phyloP scores from a whole-genome alignment of 2,113 vertebrate genomes.

The Sarotherodon lohbergeri region DNA sequence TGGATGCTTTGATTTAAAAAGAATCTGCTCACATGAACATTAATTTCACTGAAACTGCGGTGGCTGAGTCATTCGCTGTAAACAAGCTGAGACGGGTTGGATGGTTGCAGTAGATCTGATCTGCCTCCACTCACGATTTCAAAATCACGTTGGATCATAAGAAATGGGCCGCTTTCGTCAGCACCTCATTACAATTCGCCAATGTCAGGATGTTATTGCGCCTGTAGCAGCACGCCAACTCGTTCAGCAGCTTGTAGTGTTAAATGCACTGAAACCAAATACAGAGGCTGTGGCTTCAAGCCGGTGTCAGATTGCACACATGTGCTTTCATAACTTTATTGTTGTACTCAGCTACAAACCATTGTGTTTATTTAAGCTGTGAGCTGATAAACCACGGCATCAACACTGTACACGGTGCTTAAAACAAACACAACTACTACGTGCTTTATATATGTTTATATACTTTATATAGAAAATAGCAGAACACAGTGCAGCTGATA shows the following conservation, averaged over 20 bases:
- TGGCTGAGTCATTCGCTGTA: background rate
- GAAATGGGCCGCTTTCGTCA: background rate
- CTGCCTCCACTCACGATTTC: background rate
- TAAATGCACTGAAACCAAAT: background rate
- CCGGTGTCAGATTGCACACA: background rate
- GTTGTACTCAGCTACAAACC: background rate
- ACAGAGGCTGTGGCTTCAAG: background rate
- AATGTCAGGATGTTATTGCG: background rate
- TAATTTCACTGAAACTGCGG: background rate
- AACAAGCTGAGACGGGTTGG: background rate
- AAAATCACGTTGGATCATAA: background rate
- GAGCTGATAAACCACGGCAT: background rate
- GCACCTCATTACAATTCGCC: rapidly evolving
- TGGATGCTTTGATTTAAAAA: background rate
- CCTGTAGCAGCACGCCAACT: background rate
- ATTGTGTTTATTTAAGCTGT: background rate
- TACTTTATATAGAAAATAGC: background rate
- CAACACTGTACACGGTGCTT: background rate
- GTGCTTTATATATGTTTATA: background rate
- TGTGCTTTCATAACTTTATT: background rate
- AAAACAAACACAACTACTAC: background rate
- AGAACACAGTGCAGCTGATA: background rate
- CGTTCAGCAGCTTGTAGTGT: background rate
- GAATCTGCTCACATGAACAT: background rate
- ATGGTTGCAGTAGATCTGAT: background rate